These are phyloP conservation scores for Spodoptera litura DNA, from an alignment of 1,140 invertebrate genomes.

Conservation along the genomic window DNA sequence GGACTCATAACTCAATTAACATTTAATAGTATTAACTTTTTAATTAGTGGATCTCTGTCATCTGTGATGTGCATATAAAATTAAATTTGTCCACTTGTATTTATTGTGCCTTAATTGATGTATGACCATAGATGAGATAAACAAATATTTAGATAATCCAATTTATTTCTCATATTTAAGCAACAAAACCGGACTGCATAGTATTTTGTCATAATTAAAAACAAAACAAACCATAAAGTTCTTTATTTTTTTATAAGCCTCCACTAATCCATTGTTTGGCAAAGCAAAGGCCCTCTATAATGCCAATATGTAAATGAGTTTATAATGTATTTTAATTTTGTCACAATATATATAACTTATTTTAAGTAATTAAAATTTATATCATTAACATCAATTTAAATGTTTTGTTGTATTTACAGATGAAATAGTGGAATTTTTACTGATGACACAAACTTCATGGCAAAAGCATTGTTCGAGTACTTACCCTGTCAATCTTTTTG, in stretches of 20 bases:
- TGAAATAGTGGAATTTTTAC: neutral
- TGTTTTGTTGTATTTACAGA: neutral
- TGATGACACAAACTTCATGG: neutral
- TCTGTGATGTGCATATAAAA: too few relatives aligned
- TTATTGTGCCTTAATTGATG: too few relatives aligned
- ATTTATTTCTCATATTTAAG: neutral
- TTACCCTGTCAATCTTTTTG: slow-evolving; percentile 62
- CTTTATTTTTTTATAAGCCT: too few relatives aligned
- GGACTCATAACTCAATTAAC: too few relatives aligned
- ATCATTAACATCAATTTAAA: slow-evolving; percentile 16
- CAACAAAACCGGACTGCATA: neutral
- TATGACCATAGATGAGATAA: neutral
- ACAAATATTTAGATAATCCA: neutral
- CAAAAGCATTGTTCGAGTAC: slow-evolving; percentile 27
- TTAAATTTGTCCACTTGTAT: too few relatives aligned
- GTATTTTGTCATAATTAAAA: neutral
- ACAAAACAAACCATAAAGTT: too few relatives aligned
- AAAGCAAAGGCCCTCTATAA: too few relatives aligned
- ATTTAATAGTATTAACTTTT: too few relatives aligned
- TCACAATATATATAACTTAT: neutral
- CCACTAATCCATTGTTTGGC: too few relatives aligned
- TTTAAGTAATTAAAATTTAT: neutral
- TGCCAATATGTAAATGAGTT: neutral
- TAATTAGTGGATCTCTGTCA: too few relatives aligned
- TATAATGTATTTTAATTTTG: neutral